Evolutionary conservation across 2,888 invertebrate species (phyloP), one percentile per base, ranked within the genome.

Genomic region (Luperina nickerlii): DNA sequence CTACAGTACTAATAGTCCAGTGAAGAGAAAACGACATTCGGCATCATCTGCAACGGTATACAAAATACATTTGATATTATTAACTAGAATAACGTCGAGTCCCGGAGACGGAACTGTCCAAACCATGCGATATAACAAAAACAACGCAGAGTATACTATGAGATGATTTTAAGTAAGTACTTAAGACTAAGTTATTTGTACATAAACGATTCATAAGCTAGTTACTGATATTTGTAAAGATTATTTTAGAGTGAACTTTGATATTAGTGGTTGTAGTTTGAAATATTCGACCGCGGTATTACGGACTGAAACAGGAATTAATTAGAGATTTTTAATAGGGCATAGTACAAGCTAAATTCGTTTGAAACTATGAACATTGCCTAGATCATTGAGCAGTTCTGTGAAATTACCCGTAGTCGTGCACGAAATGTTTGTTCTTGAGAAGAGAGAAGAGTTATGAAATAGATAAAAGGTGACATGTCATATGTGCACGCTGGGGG

Each of bases 1-100:
- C 85, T 86, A 83, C 70, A 67, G 74, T 77, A 77, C 74, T 77
- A 78, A 81, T 67, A 75, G 82, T 90, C 88, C 90, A 92, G 91
- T 91, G 90, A 91, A 91, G 63, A 90, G 91, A 91, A 76, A 90
- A 92, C 90, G 90, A 88, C 84, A 86, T 90, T 90, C 84, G 88
- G 87, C 73, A 75, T 84, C 75, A 81, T 86, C 45, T 81, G 81
- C 57, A 84, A 83, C 85, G 81, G 83, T 83, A 78, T 88, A 82
- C 80, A 86, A 85, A 87, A 85, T 83, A 89, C 85, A 82, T 85
- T 83, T 83, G 76, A 78, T 71, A 89, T 45, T 79, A 88, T 79
- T n/a, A 81, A 81, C 84, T 86, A 86, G 78, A 79, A 51, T 84
- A 88, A 76, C 76, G 77, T 82, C 67, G 74, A 83, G 76, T 79